Evolutionary conservation across 2,888 invertebrate genomes (phyloP), one percentile per base, ranked within the genome.

Genomic region (Ophioninae sp.): DNA sequence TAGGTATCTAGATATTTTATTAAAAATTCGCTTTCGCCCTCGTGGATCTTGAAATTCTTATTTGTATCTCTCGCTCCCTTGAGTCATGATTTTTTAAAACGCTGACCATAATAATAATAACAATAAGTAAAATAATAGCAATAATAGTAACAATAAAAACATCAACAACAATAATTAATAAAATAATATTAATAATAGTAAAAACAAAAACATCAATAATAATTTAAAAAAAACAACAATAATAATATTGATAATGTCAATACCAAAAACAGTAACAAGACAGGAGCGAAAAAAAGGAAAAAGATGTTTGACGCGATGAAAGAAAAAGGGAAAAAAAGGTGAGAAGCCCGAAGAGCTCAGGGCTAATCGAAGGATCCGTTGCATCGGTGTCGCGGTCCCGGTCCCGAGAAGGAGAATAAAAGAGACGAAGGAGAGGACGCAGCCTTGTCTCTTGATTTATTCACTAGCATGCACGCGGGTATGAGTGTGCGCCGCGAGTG

Each of bases 281-380:
- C 51, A 51, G 6, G 17, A 51, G 3, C 17, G 0, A 39, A 58
- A 44, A 44, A 59, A 65, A 64, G 17, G 30, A 69, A 22, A 6
- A 41, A 58, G 20, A 41, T 61, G 37, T 63, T 67, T 30, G 3
- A 56, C 51, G 20, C 22, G 20, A 61, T n/a, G 61, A 20, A 6
- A n/a, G 8, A 59, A 39, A 67, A 39, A 64, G 64, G 64, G 67
- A 51, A 75, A 71, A 69, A 71, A 64, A 64, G 22, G 69, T 37
- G 37, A 74, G 71, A 74, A 61, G 69, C n/a, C 63, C 71, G 59
- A 65, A 75, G 74, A 74, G 82, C 71, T 75, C 71, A 44, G 65
- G 65, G 64, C 73, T 81, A 79, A 82, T 82, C 79, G 82, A 79
- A 61, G 51, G 69, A 74, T 73, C 77, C 58, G 64, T 82, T 75